Base-by-base conservation (phyloP, 2,797 vertebrate genomes). In the Glyptemys insculpta region DNA sequence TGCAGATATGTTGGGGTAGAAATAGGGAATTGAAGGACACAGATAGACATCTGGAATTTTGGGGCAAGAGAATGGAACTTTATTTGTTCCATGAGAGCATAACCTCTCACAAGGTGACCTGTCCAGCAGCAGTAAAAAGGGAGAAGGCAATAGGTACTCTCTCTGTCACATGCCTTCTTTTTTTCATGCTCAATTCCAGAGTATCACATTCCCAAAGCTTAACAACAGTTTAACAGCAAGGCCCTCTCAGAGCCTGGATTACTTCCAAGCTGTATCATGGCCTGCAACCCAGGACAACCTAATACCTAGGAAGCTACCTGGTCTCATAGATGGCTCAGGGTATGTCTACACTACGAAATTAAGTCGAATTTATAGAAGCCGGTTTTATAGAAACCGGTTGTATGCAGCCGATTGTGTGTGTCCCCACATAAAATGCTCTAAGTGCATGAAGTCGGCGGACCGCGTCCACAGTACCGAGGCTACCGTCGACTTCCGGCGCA, bases 41-140 rank as follows among this genome's bases (percentile, higher is more conserved):
- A 2, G 62, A 8, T 2, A 27, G 9, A 5, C 25, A 37, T 7
- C 12, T 83, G 31, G 37, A 79, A 10, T 31, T 78, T 95, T 88
- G 90, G 37, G 25, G n/a, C 49, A 59, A 81, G 12, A 34, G 57
- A 19, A 37, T 82, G n/a, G 21, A 53, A 14, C 53, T 57, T 62
- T 34, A 34, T 31, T 79, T 79, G 41, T 92, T 41, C 54, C 87
- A 47, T 5, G 14, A 16, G 62, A 72, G 23, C 34, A 37, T 25
- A 12, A 5, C 23, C 81, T 92, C 12, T 84, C 65, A 90, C 72
- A 11, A 78, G 62, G 81, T 87, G 31, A 25, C 31, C 50, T 25
- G 86, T 86, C 25, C 47, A 85, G 50, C 52, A 89, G 47, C 74
- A 89, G 31, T 68, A 56, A 89, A 59, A 89, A 6, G 83, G 49